Evolutionary conservation across 1,140 invertebrate genomes (phyloP).

Genomic region (Heliconius himera): DNA sequence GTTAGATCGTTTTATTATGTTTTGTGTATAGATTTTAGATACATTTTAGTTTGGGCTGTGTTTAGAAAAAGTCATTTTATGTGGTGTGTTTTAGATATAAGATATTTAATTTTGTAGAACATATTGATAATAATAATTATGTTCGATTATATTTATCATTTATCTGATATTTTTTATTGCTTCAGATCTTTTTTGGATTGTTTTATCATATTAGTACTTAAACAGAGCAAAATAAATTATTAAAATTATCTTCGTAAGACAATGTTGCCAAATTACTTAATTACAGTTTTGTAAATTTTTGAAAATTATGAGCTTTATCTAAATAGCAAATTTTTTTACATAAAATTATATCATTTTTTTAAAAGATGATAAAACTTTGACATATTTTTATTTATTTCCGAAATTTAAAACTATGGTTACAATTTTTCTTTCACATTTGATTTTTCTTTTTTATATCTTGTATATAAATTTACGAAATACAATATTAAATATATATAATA

Average conservation of each 20-base stretch:
- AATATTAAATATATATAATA: background rate
- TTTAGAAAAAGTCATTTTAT: constrained; percentile 29
- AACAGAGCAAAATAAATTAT: background rate
- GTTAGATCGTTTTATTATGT: background rate
- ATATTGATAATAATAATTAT: too few relatives aligned
- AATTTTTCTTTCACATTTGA: background rate
- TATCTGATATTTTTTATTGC: background rate
- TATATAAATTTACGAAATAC: background rate
- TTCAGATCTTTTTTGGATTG: background rate
- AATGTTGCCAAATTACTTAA: constrained; percentile 2
- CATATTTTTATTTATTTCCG: too few relatives aligned
- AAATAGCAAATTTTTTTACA: too few relatives aligned
- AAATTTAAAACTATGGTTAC: background rate
- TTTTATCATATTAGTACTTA: constrained; percentile 1
- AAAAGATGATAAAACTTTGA: too few relatives aligned
- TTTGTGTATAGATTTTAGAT: background rate
- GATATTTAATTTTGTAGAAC: background rate
- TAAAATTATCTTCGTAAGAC: background rate
- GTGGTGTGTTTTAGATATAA: background rate
- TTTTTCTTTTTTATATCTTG: background rate
- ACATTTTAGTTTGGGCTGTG: constrained; percentile 30
- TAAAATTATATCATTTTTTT: too few relatives aligned
- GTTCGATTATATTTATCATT: background rate
- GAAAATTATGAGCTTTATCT: too few relatives aligned
- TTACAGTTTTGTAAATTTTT: background rate